phyloP scores from a whole-genome alignment of 2,797 vertebrate genomes.

The Semaprochilodus insignis region DNA sequence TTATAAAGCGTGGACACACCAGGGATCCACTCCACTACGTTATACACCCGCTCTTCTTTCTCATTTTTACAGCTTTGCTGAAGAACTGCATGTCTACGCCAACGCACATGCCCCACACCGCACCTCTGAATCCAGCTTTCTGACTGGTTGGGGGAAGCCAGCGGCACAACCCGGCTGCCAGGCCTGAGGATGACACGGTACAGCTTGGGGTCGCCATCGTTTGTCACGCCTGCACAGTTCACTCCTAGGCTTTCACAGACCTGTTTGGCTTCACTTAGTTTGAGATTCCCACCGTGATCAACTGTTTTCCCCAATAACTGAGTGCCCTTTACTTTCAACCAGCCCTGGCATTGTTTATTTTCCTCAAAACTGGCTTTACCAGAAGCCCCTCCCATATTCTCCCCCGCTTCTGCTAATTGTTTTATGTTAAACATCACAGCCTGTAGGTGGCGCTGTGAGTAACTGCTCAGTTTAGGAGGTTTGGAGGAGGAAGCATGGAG shows the following conservation, averaged over 20 bases:
- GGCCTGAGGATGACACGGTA: conserved; percentile 73
- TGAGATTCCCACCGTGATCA: conserved; percentile 39
- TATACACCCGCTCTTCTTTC: conserved; percentile 77
- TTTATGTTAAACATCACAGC: conserved; percentile 81
- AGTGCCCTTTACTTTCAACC: conserved; percentile 71
- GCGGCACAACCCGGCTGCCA: conserved; percentile 72
- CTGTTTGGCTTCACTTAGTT: conserved; percentile 65
- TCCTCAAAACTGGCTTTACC: conserved; percentile 1
- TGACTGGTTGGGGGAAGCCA: conserved; percentile 50
- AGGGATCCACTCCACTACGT: conserved; percentile 82
- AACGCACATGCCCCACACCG: conserved; percentile 19
- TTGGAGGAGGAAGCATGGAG: not conserved
- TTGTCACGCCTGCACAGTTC: conserved; percentile 77
- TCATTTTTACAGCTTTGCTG: conserved; percentile 71
- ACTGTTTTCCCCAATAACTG: conserved; percentile 57
- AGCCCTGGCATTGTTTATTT: conserved; percentile 68
- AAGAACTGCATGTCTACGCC: conserved; percentile 38
- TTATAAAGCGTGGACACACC: conserved; percentile 85
- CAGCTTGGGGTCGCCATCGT: conserved; percentile 41
- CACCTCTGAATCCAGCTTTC: conserved; percentile 79
- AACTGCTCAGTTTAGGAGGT: not conserved
- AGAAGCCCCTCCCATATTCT: not conserved
- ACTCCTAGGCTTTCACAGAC: conserved; percentile 73
- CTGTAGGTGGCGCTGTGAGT: conserved; percentile 58
- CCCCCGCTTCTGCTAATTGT: conserved; percentile 61